Percentiles rank a stretch among this genome's conserved stretches.
Conservation (phyloP, 2,888 invertebrate genomes). For the Drosophila crucigera region DNA sequence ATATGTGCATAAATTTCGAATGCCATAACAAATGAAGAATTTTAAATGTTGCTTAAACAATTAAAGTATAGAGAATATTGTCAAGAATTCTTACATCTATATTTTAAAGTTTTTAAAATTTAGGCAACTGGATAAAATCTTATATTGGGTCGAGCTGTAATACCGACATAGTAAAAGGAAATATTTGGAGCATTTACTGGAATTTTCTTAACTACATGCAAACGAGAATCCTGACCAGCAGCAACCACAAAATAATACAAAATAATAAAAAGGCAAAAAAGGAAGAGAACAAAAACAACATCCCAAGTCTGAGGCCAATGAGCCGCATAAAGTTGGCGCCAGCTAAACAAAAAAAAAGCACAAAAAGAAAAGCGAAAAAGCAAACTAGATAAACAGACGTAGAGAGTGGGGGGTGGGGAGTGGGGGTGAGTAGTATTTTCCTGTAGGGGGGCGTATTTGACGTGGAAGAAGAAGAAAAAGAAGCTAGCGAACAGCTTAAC, state of each 20-base stretch:
- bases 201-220: slow-evolving; percentile 10
- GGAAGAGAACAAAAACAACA: slow-evolving; percentile 18
- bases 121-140: background rate
- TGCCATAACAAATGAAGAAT: background rate
- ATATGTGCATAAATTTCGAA: background rate
- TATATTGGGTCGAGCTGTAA: background rate
- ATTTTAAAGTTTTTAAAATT: background rate
- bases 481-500: background rate
- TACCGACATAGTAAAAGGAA: background rate
- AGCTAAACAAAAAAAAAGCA: slow-evolving; percentile 34
- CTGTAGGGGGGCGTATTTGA: background rate
- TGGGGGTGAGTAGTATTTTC: background rate
- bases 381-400: slow-evolving; percentile 39
- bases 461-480: background rate
- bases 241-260: slow-evolving; percentile 43
- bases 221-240: slow-evolving; percentile 63
- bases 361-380: slow-evolving; percentile 9
- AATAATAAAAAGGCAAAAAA: background rate
- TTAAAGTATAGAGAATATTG: background rate
- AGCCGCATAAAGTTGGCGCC: slow-evolving; percentile 72
- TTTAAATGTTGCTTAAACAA: background rate
- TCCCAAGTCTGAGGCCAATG: slow-evolving; percentile 37
- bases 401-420: background rate
- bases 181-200: background rate
- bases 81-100: background rate